Evolutionary conservation across 2,888 invertebrate genomes (phyloP).

Genomic region (Tenthredo distinguenda): DNA sequence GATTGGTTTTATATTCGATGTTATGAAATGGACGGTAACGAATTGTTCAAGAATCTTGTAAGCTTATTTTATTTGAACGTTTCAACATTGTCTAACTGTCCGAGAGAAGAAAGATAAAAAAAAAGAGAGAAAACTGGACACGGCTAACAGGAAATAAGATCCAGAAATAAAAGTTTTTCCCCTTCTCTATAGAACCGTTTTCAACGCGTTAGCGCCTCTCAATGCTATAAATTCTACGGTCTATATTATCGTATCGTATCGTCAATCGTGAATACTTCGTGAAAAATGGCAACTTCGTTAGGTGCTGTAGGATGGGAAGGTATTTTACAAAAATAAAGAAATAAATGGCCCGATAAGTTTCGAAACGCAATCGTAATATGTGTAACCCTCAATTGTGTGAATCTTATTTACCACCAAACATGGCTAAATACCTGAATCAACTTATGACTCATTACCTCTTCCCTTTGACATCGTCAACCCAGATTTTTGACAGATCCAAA

Average conservation of each 20-base stretch:
- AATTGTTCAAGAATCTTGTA: neutral
- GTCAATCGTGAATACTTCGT: neutral
- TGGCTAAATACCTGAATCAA: neutral
- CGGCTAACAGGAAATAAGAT: neutral
- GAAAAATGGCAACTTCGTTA: conserved; percentile 69
- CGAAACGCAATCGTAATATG: neutral
- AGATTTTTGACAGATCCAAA: conserved; percentile 38
- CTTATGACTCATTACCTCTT: neutral
- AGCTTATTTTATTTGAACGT: neutral
- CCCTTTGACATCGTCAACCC: neutral
- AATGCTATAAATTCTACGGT: neutral
- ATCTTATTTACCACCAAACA: neutral
- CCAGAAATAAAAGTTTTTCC: neutral
- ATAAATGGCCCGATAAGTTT: conserved; percentile 31
- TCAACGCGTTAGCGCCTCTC: neutral
- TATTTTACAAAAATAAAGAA: conserved; percentile 60
- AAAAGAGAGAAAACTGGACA: neutral
- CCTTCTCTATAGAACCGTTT: neutral
- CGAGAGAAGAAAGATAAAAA: neutral
- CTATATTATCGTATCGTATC: neutral
- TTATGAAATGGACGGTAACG: neutral
- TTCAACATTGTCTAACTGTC: conserved; percentile 9
- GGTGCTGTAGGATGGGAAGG: conserved; percentile 72
- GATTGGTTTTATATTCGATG: neutral
- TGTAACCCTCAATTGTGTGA: neutral